A percentile compares a stretch with the other conserved stretches of the same genome.
phyloP scores from a whole-genome alignment of 2,888 invertebrate genomes.

The Apamea monoglypha region DNA sequence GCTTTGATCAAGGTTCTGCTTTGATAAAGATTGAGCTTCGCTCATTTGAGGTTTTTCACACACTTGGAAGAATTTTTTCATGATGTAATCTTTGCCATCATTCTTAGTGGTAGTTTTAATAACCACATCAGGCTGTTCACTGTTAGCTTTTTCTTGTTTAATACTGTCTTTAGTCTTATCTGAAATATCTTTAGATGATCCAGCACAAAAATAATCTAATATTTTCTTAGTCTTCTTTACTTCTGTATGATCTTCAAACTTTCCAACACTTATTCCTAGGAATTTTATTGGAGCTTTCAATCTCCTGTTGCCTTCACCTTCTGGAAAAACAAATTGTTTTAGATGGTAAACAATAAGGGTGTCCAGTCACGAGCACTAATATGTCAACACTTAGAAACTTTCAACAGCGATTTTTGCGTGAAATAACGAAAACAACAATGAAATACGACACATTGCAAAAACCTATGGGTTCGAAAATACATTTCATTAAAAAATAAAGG shows the following conservation, averaged over 20 bases:
- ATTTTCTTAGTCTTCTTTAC: conserved; percentile 90
- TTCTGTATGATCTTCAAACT: conserved; percentile 92
- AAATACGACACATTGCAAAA: too few species aligned
- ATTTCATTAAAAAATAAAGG: too few species aligned
- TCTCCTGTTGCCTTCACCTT: conserved; percentile 79
- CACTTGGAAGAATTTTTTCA: conserved; percentile 77
- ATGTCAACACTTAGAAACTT: too few species aligned
- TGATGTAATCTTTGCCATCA: conserved; percentile 78
- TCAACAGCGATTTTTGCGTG: too few species aligned
- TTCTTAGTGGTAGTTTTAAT: conserved; percentile 52
- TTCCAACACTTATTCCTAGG: conserved; percentile 94
- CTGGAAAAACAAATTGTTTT: conserved; percentile 72
- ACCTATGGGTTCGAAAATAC: too few species aligned
- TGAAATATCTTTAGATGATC: conserved; percentile 75
- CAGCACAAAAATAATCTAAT: conserved; percentile 90
- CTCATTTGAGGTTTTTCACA: conserved; percentile 47
- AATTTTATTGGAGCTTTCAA: conserved; percentile 91
- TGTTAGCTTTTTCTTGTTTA: conserved; percentile 38
- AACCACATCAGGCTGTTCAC: conserved; percentile 27
- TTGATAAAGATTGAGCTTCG: conserved; percentile 1
- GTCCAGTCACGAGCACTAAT: too few species aligned
- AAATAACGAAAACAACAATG: too few species aligned
- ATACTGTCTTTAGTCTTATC: conserved; percentile 58
- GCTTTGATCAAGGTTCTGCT: conserved; percentile 7
- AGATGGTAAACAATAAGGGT: neutral